Conservation (phyloP, 2,797 vertebrate species). For the Tapirus indicus region DNA sequence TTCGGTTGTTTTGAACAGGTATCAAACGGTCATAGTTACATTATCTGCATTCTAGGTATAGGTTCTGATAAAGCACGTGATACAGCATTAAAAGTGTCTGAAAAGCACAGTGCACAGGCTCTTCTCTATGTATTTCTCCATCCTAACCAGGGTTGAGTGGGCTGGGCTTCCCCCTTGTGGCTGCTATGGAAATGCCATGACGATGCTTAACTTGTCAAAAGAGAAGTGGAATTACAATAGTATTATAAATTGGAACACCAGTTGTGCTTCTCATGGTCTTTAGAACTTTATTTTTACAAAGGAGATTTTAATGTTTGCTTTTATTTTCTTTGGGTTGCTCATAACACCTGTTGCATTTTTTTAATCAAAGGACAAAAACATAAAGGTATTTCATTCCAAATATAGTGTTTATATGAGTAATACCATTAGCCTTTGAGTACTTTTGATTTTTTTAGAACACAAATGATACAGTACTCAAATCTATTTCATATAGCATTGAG, state of each 20-base stretch:
- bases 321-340: conserved; percentile 19
- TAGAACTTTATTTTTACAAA: conserved; percentile 7
- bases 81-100: background rate
- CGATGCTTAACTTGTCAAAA: background rate
- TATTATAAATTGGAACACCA: background rate
- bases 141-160: background rate
- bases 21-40: background rate
- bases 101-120: background rate
- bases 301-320: background rate
- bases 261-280: conserved; percentile 16
- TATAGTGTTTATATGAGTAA: conserved; percentile 29
- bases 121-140: background rate
- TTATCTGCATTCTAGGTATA: background rate
- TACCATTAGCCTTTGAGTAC: conserved; percentile 14
- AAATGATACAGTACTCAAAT: background rate
- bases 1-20: background rate
- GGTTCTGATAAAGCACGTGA: background rate
- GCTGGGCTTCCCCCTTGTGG: background rate
- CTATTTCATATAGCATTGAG: background rate
- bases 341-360: background rate
- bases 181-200: background rate
- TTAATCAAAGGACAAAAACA: background rate
- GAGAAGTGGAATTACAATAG: background rate
- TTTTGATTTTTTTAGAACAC: background rate
- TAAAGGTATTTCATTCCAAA: conserved; percentile 16